Evolutionary conservation across 1,140 invertebrate species (phyloP).

Genomic region (Lepeophtheirus salmonis): DNA sequence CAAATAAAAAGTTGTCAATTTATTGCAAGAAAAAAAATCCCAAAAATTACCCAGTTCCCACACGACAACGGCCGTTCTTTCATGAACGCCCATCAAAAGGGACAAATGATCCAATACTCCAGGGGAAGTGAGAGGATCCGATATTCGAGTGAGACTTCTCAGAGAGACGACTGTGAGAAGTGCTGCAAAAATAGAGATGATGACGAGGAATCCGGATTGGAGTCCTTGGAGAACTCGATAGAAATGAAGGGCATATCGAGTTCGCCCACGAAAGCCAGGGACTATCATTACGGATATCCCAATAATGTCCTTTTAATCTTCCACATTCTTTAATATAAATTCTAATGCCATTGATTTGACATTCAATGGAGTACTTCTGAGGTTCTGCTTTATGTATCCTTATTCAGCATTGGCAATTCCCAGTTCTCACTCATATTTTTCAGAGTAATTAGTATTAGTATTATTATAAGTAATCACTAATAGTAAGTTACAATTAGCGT

Average conservation of each 20-base stretch:
- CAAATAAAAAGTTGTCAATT: neutral
- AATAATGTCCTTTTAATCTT: too few relatives aligned
- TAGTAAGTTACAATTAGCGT: too few relatives aligned
- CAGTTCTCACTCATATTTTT: too few relatives aligned
- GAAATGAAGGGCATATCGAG: neutral
- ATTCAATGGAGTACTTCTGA: too few relatives aligned
- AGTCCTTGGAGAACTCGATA: neutral
- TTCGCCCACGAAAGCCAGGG: neutral
- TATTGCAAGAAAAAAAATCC: neutral
- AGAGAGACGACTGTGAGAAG: neutral
- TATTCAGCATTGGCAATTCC: too few relatives aligned
- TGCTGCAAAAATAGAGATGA: neutral
- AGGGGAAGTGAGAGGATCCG: neutral
- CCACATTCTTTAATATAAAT: too few relatives aligned
- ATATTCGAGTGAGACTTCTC: neutral
- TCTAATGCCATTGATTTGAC: too few relatives aligned
- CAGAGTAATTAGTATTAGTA: too few relatives aligned
- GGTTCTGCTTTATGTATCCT: too few relatives aligned
- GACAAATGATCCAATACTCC: neutral
- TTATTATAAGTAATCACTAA: too few relatives aligned
- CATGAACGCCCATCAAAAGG: neutral
- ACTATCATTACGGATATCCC: neutral
- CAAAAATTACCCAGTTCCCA: neutral
- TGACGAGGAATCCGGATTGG: neutral
- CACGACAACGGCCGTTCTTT: neutral